phyloP scores from a whole-genome alignment of 2,888 invertebrate genomes.

The Dryocosmus kuriphilus region DNA sequence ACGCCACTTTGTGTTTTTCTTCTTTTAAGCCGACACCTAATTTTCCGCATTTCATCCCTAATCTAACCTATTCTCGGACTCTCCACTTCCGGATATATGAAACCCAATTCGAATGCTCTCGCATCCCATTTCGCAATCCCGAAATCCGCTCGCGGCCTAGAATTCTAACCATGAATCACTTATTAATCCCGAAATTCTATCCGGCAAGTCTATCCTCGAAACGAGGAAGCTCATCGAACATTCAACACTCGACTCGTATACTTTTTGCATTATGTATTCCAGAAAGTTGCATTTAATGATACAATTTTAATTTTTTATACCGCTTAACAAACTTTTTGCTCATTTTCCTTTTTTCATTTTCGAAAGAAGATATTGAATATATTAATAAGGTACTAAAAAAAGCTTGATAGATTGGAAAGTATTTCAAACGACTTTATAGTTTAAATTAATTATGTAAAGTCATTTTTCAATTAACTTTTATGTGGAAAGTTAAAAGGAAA shows the following conservation, averaged over 20 bases:
- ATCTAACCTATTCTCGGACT: slow-evolving; percentile 62
- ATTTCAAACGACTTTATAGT: too few relatives aligned
- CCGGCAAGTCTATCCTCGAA: neutral
- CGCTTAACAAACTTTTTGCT: too few relatives aligned
- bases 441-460: too few relatives aligned
- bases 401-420: too few relatives aligned
- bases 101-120: slow-evolving; percentile 45
- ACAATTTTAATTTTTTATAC: too few relatives aligned
- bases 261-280: neutral
- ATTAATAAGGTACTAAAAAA: too few relatives aligned
- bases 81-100: slow-evolving; percentile 51
- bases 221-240: slow-evolving; percentile 15
- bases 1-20: slow-evolving; percentile 52
- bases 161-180: slow-evolving; percentile 37
- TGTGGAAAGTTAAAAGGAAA: too few relatives aligned
- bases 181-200: slow-evolving; percentile 24
- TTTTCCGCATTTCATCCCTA: slow-evolving; percentile 69
- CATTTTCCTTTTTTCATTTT: too few relatives aligned
- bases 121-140: slow-evolving; percentile 28
- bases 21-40: slow-evolving; percentile 62
- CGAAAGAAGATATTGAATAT: too few relatives aligned
- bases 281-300: neutral
- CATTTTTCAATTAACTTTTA: too few relatives aligned
- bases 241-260: slow-evolving; percentile 4
- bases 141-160: slow-evolving; percentile 23